Percentiles rank a stretch among this genome's conserved stretches.
Conservation (phyloP, 2,888 invertebrate genomes). For the Neelides folsomi region DNA sequence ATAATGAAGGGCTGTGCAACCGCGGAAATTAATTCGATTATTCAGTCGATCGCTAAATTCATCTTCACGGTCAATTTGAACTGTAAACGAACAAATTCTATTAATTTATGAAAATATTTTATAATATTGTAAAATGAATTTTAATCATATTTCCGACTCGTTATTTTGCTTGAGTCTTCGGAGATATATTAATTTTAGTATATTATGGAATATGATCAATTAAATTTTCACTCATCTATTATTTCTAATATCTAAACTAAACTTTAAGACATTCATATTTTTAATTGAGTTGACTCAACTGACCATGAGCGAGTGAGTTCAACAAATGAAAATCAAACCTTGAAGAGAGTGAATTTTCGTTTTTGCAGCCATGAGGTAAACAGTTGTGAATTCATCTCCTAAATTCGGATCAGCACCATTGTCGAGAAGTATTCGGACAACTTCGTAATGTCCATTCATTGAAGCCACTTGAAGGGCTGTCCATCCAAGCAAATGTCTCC, state of each 20-base stretch:
- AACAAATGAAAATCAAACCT: slow-evolving; percentile 39
- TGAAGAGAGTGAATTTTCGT: slow-evolving; percentile 59
- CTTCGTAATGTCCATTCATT: slow-evolving; percentile 55
- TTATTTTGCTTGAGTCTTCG: no score
- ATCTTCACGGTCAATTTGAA: slow-evolving; percentile 52
- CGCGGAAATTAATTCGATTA: slow-evolving; percentile 59
- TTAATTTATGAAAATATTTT: no score
- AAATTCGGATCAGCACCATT: slow-evolving; percentile 66
- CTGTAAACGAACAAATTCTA: slow-evolving; percentile 35
- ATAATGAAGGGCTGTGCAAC: slow-evolving; percentile 79
- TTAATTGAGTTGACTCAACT: no score
- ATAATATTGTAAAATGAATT: no score
- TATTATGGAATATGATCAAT: no score
- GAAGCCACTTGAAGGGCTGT: slow-evolving; percentile 71
- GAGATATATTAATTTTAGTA: no score
- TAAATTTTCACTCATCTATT: neutral
- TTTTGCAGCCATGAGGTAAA: slow-evolving; percentile 50
- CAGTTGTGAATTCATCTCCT: slow-evolving; percentile 61
- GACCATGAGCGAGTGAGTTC: no score
- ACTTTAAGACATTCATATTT: slow-evolving; percentile 2
- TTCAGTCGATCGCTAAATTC: slow-evolving; percentile 58
- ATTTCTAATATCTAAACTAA: slow-evolving; percentile 3
- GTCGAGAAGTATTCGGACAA: slow-evolving; percentile 49
- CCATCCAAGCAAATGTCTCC: slow-evolving; percentile 69
- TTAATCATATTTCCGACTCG: no score